Evolutionary conservation across 1,140 invertebrate genomes (phyloP).

Genomic region (Phthorimaea operculella): DNA sequence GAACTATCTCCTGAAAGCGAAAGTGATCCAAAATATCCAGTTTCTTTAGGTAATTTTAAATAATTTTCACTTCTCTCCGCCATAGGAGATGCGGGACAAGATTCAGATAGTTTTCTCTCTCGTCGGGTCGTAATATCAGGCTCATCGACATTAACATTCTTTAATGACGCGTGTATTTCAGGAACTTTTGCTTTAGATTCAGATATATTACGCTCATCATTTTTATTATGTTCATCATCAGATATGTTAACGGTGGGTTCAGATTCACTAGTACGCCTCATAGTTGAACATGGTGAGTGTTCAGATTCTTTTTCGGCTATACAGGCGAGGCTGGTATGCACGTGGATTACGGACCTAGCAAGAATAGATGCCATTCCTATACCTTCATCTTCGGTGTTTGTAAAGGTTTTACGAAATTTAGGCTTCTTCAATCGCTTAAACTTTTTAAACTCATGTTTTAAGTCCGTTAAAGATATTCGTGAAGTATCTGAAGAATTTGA

Average conservation of each 20-base stretch:
- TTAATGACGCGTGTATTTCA: constrained; percentile 49
- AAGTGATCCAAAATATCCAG: constrained; percentile 48
- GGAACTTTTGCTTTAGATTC: constrained; percentile 26
- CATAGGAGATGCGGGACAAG: constrained; percentile 56
- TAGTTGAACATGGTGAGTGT: constrained; percentile 51
- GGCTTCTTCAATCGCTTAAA: constrained; percentile 59
- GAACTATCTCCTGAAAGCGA: constrained; percentile 62
- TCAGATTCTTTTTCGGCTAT: constrained; percentile 70
- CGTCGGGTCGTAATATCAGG: constrained; percentile 6
- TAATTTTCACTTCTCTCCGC: constrained; percentile 47
- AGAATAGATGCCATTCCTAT: constrained; percentile 73
- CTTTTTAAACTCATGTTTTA: constrained; percentile 60
- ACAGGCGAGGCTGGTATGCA: constrained; percentile 71
- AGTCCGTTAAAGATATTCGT: constrained; percentile 52
- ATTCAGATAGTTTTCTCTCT: constrained; percentile 52
- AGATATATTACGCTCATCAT: constrained; percentile 11
- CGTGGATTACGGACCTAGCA: constrained; percentile 71
- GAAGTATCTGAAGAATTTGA: constrained; percentile 59
- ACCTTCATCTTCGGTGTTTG: constrained; percentile 68
- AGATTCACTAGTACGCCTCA: constrained; percentile 57
- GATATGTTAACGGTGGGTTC: constrained; percentile 39
- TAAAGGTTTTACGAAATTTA: constrained; percentile 65
- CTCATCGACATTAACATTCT: constrained; percentile 43
- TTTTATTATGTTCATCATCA: constrained; percentile 24
- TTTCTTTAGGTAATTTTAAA: constrained; percentile 53